A percentile compares a stretch with the other conserved stretches of the same genome.
phyloP scores from a whole-genome alignment of 2,888 invertebrate genomes.

The Ennomos erosarius region DNA sequence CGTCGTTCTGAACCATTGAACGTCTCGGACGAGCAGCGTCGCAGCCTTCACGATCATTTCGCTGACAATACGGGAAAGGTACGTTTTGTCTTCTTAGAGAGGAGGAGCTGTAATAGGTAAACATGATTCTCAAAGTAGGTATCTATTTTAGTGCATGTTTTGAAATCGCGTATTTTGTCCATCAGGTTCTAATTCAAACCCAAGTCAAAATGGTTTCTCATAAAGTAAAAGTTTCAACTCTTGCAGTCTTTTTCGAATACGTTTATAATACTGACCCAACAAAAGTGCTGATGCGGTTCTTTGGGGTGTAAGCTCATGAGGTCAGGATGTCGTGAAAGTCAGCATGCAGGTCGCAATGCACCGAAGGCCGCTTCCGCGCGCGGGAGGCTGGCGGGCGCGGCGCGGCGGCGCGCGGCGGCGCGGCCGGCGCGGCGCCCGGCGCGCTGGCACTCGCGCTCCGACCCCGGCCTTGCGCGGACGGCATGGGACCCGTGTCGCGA shows the following conservation, averaged over 20 bases:
- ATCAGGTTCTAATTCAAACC: no score
- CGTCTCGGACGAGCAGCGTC: conserved; percentile 23
- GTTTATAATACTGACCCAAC: background rate
- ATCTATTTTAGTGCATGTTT: no score
- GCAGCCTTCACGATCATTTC: conserved; percentile 8
- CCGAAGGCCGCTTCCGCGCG: conserved; percentile 28
- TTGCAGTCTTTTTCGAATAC: no score
- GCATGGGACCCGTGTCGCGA: conserved; percentile 62
- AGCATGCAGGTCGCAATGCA: conserved; percentile 34
- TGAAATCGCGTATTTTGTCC: no score
- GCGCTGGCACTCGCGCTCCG: conserved; percentile 68
- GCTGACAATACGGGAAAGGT: conserved; percentile 2
- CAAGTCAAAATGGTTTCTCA: no score
- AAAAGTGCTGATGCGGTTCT: background rate
- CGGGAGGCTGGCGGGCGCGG: conserved; percentile 35
- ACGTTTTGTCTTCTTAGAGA: conserved; percentile 1
- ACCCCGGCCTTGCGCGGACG: conserved; percentile 69
- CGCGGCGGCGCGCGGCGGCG: conserved; percentile 38
- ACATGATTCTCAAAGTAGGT: no score
- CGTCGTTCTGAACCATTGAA: conserved; percentile 11
- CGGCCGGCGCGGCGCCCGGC: conserved; percentile 36
- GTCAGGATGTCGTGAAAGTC: conserved; percentile 35
- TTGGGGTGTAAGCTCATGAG: conserved; percentile 13
- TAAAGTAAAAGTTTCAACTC: no score
- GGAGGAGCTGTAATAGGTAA: background rate